phyloP scores from a whole-genome alignment of 2,888 invertebrate species.

The Drosophila engyochracea region DNA sequence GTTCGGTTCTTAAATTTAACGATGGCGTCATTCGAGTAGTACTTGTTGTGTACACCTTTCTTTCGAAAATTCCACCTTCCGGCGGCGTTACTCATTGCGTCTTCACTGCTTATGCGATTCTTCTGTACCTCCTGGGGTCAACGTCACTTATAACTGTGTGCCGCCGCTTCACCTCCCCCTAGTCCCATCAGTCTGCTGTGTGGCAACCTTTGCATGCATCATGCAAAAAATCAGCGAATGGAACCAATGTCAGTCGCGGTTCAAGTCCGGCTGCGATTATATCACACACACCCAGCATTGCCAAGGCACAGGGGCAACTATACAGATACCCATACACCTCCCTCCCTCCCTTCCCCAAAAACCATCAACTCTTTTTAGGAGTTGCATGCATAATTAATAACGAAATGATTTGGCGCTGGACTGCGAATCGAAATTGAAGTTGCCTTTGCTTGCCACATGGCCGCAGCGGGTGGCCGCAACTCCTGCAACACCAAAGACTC shows the following conservation, averaged over 20 bases:
- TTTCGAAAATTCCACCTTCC: conserved; percentile 54
- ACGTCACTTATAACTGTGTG: conserved; percentile 33
- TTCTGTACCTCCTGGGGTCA: conserved; percentile 46
- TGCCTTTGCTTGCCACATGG: conserved; percentile 25
- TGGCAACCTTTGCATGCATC: conserved; percentile 61
- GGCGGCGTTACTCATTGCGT: conserved; percentile 40
- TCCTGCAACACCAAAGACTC: conserved; percentile 34
- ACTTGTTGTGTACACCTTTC: conserved; percentile 59
- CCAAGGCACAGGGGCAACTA: conserved; percentile 35
- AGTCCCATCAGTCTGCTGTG: not conserved
- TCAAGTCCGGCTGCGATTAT: conserved; percentile 67
- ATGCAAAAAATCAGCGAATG: conserved; percentile 68
- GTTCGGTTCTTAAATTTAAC: conserved; percentile 35
- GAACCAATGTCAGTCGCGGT: conserved; percentile 73
- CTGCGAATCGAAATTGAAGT: conserved; percentile 33
- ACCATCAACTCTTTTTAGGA: conserved; percentile 7
- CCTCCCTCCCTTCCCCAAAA: too few relatives aligned
- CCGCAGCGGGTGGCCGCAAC: conserved; percentile 42
- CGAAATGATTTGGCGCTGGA: conserved; percentile 49
- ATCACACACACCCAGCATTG: conserved; percentile 37
- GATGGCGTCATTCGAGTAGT: conserved; percentile 55
- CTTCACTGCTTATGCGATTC: conserved; percentile 26
- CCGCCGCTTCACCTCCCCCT: not conserved
- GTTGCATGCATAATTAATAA: conserved; percentile 69
- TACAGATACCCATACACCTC: conserved; percentile 8